Base-by-base conservation (phyloP, 2,797 vertebrate species). In the Syndactyla subalaris region DNA sequence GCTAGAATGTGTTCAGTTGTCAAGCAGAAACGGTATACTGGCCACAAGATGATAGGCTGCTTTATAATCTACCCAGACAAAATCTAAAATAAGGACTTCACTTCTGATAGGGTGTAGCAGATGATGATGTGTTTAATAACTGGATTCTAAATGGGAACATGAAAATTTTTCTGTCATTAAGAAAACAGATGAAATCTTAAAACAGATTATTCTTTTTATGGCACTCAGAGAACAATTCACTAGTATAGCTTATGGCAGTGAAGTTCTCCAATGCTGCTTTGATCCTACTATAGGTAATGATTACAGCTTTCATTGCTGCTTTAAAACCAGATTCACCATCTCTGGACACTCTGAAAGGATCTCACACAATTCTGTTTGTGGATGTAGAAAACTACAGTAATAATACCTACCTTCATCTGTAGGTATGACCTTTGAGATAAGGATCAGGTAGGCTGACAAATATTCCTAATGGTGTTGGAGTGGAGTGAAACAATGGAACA, bases 161-260 rank as follows among this genome's bases (percentile, higher is more conserved):
- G 34, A 76, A 41, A 62, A 11, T 22, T 57, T 55, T 91, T 71
- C n/a, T 82, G 48, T 52, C 39, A 29, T 49, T 52, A 87, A 85
- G 49, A 49, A 71, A 74, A 52, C 36, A 75, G 73, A 81, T 36
- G 20, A 75, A 86, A 78, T 70, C 38, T 62, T 63, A 63, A 72
- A 1, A 17, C 22, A 23, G n/a, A 68, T 86, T 38, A 22, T 9
- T 85, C 41, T 67, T 59, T 46, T 6, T 75, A 61, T 0, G 0
- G 57, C 38, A 27, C n/a, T 83, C 2, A 5, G 45, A 88, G 23
- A 88, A 54, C 34, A 67, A 20, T 70, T 90, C 63, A 36, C 19
- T 61, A 20, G 9, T 16, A 46, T 29, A 67, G 30, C 4, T 57
- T 39, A 67, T 12, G 46, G 39, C 39, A 75, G 45, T 29, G 55